phyloP scores from a whole-genome alignment of 1,140 invertebrate genomes.

The Drosophila nikananu region DNA sequence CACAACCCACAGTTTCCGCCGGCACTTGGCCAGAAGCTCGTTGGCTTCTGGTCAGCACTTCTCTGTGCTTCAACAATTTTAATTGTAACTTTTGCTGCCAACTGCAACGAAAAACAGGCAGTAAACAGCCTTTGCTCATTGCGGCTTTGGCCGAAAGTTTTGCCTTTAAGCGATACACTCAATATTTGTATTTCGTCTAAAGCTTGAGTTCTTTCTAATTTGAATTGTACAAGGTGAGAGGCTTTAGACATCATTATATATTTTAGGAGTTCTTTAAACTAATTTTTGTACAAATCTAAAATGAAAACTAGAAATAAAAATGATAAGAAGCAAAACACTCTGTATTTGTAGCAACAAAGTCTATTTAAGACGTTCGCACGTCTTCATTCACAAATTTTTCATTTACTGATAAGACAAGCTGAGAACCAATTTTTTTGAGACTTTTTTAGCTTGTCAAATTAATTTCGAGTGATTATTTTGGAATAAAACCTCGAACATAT shows the following conservation, averaged over 20 bases:
- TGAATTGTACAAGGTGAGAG: background rate
- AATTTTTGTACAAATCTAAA: no score
- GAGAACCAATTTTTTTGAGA: background rate
- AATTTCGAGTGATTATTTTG: background rate
- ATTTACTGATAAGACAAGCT: background rate
- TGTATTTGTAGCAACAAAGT: no score
- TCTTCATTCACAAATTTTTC: no score
- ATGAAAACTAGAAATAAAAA: background rate
- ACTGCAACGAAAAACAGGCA: slow-evolving; percentile 90
- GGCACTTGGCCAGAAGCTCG: slow-evolving; percentile 25
- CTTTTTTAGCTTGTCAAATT: background rate
- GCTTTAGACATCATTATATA: background rate
- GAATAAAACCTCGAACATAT: background rate
- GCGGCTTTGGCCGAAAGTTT: slow-evolving; percentile 44
- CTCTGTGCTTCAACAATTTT: slow-evolving; percentile 87
- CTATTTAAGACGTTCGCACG: no score
- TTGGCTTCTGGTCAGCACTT: slow-evolving; percentile 86
- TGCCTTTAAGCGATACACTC: background rate
- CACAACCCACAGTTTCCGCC: slow-evolving; percentile 93
- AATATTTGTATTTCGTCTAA: slow-evolving; percentile 13
- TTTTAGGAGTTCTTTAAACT: no score
- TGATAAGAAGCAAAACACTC: background rate
- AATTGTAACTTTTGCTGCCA: slow-evolving; percentile 91
- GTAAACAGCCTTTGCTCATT: slow-evolving; percentile 86
- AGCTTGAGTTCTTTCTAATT: background rate